phyloP scores from a whole-genome alignment of 1,140 invertebrate genomes.

The Drosophila guanche region DNA sequence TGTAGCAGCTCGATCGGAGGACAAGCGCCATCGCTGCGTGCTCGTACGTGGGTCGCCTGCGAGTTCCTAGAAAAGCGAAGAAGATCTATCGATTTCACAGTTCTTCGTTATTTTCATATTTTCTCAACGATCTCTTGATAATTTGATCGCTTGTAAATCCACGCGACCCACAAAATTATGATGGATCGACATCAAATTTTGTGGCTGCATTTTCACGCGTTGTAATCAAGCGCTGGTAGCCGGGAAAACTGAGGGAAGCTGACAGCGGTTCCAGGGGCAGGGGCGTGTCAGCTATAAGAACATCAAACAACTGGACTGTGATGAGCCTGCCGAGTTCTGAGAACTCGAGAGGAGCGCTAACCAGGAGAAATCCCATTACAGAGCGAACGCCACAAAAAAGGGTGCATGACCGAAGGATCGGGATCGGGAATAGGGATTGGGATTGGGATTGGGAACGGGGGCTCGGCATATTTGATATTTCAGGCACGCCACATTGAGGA shows the following conservation, averaged over 20 bases:
- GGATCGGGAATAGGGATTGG: not conserved
- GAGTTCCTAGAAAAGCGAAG: slow-evolving; percentile 42
- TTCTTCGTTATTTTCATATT: slow-evolving; percentile 56
- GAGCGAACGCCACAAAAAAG: slow-evolving; percentile 47
- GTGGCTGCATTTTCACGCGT: slow-evolving; percentile 71
- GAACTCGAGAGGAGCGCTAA: no score
- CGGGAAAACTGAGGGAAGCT: slow-evolving; percentile 54
- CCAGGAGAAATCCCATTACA: slow-evolving; percentile 66
- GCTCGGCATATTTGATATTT: slow-evolving; percentile 57
- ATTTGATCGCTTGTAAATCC: slow-evolving; percentile 79
- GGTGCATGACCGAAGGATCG: slow-evolving; percentile 51
- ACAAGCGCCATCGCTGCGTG: slow-evolving; percentile 11
- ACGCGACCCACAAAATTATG: slow-evolving; percentile 75
- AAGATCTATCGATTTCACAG: slow-evolving; percentile 64
- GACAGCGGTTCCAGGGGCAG: slow-evolving; percentile 59
- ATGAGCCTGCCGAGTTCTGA: slow-evolving; percentile 42
- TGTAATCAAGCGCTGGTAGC: slow-evolving; percentile 33
- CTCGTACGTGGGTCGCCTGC: no score
- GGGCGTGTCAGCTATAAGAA: slow-evolving; percentile 49
- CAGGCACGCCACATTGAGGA: slow-evolving; percentile 55
- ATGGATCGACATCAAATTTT: slow-evolving; percentile 63
- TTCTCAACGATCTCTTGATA: slow-evolving; percentile 51
- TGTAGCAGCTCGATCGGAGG: slow-evolving; percentile 33
- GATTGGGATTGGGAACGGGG: not conserved
- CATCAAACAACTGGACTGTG: slow-evolving; percentile 53